Percentiles rank a stretch among this genome's conserved stretches.
Evolutionary conservation across 2,113 vertebrate genomes (phyloP).

Genomic region (Vanacampus margaritifer): DNA sequence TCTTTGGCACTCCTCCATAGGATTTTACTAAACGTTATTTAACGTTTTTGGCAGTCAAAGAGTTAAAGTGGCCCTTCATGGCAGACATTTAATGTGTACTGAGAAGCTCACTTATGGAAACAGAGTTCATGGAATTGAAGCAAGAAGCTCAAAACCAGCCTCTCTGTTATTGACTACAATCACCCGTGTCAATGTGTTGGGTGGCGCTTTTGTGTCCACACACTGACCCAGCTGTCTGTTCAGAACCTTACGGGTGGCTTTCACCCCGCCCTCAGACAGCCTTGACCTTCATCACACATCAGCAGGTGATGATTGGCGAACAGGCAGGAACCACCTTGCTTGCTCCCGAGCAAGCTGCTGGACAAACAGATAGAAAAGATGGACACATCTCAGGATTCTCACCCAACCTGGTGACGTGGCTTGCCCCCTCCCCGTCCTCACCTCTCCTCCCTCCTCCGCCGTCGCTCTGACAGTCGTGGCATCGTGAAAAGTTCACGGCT

Average conservation of each 20-base stretch:
- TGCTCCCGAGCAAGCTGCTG: slow-evolving; percentile 39
- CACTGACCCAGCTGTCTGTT: slow-evolving; percentile 3
- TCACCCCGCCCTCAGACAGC: slow-evolving; percentile 55
- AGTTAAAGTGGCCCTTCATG: not conserved
- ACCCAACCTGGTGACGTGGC: slow-evolving; percentile 61
- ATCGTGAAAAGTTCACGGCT: slow-evolving; percentile 96
- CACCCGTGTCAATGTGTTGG: not conserved
- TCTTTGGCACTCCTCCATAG: no score
- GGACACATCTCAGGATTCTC: slow-evolving; percentile 23
- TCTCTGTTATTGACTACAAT: not conserved
- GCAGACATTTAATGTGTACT: not conserved
- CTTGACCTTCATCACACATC: slow-evolving; percentile 82
- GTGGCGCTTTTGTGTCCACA: not conserved
- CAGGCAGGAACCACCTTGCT: slow-evolving; percentile 54
- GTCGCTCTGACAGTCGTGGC: slow-evolving; percentile 70
- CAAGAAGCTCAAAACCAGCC: not conserved
- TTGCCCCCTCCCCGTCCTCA: slow-evolving; percentile 59
- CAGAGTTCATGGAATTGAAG: not conserved
- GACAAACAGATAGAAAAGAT: slow-evolving; percentile 37
- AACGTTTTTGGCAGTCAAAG: no score
- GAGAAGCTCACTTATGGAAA: not conserved
- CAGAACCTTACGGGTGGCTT: slow-evolving; percentile 46
- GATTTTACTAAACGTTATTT: no score
- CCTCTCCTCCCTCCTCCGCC: slow-evolving; percentile 18
- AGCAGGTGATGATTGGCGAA: slow-evolving; percentile 81